Percentiles rank a stretch among this genome's conserved stretches.
phyloP scores from a whole-genome alignment of 2,888 invertebrate genomes.

The Agrilus biguttatus region DNA sequence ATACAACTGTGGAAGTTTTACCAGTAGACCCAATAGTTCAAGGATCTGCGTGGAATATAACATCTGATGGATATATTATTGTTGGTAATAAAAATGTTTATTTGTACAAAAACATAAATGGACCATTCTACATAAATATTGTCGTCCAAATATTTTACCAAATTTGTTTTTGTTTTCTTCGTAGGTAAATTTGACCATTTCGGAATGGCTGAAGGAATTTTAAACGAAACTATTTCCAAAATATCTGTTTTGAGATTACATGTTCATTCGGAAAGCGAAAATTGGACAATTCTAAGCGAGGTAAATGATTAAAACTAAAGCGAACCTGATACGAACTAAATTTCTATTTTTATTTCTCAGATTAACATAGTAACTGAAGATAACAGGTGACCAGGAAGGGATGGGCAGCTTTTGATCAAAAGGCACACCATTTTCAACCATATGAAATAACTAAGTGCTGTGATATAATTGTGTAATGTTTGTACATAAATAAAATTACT shows the following conservation, averaged over 20 bases:
- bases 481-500: no score
- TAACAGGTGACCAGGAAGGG: background rate
- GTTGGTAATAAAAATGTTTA: slow-evolving; percentile 37
- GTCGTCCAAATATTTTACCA: background rate
- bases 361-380: background rate
- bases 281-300: slow-evolving; percentile 88
- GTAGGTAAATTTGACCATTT: slow-evolving; percentile 60
- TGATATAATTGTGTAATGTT: no score
- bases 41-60: slow-evolving; percentile 42
- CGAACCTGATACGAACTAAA: background rate
- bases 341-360: background rate
- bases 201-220: slow-evolving; percentile 62
- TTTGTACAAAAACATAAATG: background rate
- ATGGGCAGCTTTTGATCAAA: no score
- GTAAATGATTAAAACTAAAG: slow-evolving; percentile 34
- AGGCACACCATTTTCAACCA: no score
- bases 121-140: no score
- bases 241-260: slow-evolving; percentile 60
- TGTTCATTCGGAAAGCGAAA: slow-evolving; percentile 65
- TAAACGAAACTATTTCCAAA: slow-evolving; percentile 51
- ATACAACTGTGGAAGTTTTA: slow-evolving; percentile 72
- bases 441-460: no score
- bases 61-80: slow-evolving; percentile 51
- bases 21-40: slow-evolving; percentile 33
- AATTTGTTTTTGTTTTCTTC: background rate